Evolutionary conservation across 1,140 invertebrate species (phyloP).

Genomic region (Drosophila bocqueti): DNA sequence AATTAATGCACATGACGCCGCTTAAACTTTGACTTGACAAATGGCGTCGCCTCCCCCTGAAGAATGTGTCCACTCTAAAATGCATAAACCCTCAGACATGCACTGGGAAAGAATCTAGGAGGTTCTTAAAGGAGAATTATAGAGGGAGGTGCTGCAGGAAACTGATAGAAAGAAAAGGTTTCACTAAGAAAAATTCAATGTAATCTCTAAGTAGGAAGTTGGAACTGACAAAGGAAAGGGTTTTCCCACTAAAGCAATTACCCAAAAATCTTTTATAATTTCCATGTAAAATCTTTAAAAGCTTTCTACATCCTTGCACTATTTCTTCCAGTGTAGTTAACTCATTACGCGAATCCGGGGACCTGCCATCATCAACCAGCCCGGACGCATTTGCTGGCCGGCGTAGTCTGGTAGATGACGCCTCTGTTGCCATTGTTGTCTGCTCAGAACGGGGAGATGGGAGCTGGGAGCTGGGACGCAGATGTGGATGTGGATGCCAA

Average conservation of each 20-base stretch:
- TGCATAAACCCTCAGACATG: slow-evolving; percentile 18
- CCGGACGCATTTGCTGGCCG: slow-evolving; percentile 47
- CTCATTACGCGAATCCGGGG: slow-evolving; percentile 44
- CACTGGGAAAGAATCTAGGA: not conserved
- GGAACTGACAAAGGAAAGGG: too few relatives aligned
- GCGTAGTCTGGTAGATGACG: slow-evolving; percentile 58
- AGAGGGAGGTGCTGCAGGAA: not conserved
- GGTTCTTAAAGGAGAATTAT: too few relatives aligned
- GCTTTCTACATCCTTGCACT: too few relatives aligned
- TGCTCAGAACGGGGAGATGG: not conserved
- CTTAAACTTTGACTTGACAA: slow-evolving; percentile 55
- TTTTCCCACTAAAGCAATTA: not conserved
- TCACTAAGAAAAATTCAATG: not conserved
- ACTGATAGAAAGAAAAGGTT: too few relatives aligned
- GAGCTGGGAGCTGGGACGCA: not conserved
- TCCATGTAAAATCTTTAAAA: too few relatives aligned
- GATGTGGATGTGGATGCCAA: slow-evolving; percentile 5
- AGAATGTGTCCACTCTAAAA: slow-evolving; percentile 36
- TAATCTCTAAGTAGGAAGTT: too few relatives aligned
- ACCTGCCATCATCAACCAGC: slow-evolving; percentile 47
- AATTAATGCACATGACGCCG: slow-evolving; percentile 58
- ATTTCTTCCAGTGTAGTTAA: slow-evolving; percentile 9
- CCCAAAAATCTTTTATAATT: too few relatives aligned
- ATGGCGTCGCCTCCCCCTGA: slow-evolving; percentile 24
- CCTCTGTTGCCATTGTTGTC: slow-evolving; percentile 61